Evolutionary conservation across 2,113 vertebrate species (phyloP).

Genomic region (Lichenostomus cassidix): DNA sequence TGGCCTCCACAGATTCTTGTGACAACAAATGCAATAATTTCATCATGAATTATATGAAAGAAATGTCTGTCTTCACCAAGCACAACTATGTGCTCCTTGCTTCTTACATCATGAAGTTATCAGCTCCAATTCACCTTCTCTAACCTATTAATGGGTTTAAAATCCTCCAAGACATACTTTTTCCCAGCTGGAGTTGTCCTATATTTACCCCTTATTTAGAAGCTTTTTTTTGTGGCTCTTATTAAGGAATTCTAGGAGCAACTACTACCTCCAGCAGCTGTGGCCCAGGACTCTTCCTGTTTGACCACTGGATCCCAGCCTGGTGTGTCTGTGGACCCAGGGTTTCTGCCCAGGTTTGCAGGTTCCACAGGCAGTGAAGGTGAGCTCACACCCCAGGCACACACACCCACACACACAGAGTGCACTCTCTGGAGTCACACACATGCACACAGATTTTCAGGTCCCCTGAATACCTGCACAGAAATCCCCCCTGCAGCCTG

Average conservation of each 20-base stretch:
- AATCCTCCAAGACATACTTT: not conserved
- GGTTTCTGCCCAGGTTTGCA: not conserved
- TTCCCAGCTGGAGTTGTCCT: not conserved
- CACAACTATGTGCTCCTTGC: not conserved
- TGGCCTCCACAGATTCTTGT: not conserved
- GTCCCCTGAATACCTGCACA: not conserved
- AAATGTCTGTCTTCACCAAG: not conserved
- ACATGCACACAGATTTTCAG: not conserved
- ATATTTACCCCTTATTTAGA: not conserved
- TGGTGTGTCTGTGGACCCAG: fast-evolving
- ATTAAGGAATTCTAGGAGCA: not conserved
- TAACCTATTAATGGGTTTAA: not conserved
- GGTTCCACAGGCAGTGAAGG: not conserved
- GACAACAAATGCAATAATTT: not conserved
- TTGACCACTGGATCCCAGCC: not conserved
- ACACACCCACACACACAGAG: no score
- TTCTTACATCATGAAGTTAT: not conserved
- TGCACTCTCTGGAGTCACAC: not conserved
- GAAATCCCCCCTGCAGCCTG: not conserved
- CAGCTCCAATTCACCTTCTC: not conserved
- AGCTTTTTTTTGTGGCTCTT: not conserved
- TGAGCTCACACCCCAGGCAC: not conserved
- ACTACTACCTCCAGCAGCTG: not conserved
- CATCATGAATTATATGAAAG: not conserved
- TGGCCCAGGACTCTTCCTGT: not conserved